These are phyloP conservation scores for Agelas oroides DNA, from an alignment of 37 sponge, comb jelly and placozoan species.

Conservation along the genomic window DNA sequence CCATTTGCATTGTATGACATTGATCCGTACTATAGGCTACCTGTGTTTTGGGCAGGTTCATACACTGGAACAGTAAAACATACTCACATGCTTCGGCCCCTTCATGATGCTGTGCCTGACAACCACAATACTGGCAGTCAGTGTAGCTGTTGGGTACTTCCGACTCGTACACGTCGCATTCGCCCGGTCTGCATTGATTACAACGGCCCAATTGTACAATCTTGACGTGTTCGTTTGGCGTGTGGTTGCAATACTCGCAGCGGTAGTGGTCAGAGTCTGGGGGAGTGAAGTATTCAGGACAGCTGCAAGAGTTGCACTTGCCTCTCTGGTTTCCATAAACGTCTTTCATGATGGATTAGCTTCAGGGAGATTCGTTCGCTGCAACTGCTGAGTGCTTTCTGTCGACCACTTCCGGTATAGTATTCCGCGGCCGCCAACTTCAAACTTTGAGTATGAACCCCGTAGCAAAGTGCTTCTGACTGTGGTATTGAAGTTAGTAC, in stretches of 20 bases:
- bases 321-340: constrained; percentile 56
- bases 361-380: too few species aligned
- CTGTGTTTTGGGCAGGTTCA: too few species aligned
- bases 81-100: constrained; percentile 51
- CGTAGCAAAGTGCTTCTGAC: too few species aligned
- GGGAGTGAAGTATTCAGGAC: constrained; percentile 44
- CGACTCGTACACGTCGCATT: constrained; percentile 58
- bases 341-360: not conserved
- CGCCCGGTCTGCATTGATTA: constrained; percentile 8
- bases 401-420: too few species aligned
- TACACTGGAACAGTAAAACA: too few species aligned
- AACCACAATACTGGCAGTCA: constrained; percentile 66
- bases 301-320: constrained; percentile 65
- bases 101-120: constrained; percentile 44
- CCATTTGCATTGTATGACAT: too few species aligned
- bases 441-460: too few species aligned
- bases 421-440: too few species aligned
- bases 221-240: constrained; percentile 59
- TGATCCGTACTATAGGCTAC: too few species aligned
- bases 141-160: constrained; percentile 46
- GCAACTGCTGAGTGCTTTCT: too few species aligned
- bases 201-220: constrained; percentile 61
- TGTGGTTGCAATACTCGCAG: constrained; percentile 78
- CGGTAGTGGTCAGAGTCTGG: constrained; percentile 4
- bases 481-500: too few species aligned